Conservation (phyloP, 2,797 vertebrate species). For the Enteromius paludinosus region DNA sequence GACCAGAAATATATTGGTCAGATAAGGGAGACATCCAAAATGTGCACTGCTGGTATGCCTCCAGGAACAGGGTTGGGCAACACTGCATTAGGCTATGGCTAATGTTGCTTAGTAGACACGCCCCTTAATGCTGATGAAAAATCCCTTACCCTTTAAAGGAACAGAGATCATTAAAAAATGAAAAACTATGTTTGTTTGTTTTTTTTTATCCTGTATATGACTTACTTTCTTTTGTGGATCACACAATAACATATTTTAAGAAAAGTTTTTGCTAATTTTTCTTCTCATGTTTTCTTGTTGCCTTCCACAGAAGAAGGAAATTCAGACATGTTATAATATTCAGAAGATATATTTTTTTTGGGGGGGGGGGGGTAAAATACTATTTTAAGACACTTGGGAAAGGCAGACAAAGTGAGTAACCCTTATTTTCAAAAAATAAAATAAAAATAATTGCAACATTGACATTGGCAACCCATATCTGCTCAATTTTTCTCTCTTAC, state of each 20-base stretch:
- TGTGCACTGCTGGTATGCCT: too few relatives aligned
- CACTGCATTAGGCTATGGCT: too few relatives aligned
- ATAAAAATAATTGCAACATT: too few relatives aligned
- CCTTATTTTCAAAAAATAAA: background rate
- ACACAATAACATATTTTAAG: background rate
- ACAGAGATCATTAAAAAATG: background rate
- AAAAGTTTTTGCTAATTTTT: background rate
- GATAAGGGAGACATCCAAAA: too few relatives aligned
- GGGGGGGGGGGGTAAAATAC: too few relatives aligned
- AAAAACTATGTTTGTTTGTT: too few relatives aligned
- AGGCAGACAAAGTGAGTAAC: background rate
- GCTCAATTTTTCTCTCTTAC: slow-evolving; percentile 2
- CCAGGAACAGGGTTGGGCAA: too few relatives aligned
- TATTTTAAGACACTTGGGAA: background rate
- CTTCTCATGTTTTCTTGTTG: background rate
- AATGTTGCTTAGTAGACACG: too few relatives aligned
- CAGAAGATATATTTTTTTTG: background rate
- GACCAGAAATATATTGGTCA: too few relatives aligned
- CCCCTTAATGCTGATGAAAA: too few relatives aligned
- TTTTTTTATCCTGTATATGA: background rate
- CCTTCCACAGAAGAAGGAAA: background rate
- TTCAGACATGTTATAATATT: background rate
- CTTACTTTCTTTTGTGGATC: background rate
- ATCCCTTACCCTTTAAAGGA: background rate
- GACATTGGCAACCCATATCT: background rate